Percentiles rank a stretch among this genome's conserved stretches.
phyloP scores from a whole-genome alignment of 2,888 invertebrate species.

The Polydrusus pterygomalis region DNA sequence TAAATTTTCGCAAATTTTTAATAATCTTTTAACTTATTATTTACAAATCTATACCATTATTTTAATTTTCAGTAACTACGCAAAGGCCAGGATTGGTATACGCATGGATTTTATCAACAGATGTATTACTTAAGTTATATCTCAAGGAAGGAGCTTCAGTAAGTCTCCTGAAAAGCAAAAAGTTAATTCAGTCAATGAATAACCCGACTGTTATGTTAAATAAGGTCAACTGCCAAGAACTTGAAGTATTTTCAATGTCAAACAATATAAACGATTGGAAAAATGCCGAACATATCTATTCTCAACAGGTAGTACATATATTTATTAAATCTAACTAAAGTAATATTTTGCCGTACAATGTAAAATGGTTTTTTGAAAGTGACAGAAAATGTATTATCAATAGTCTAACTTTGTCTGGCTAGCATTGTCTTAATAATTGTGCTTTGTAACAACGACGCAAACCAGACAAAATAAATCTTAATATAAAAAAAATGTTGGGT shows the following conservation, averaged over 20 bases:
- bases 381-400: too few relatives aligned
- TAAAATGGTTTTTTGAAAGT: too few relatives aligned
- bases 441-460: too few relatives aligned
- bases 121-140: constrained; percentile 72
- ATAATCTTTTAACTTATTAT: too few relatives aligned
- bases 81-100: constrained; percentile 71
- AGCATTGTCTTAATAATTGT: too few relatives aligned
- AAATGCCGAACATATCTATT: constrained; percentile 36
- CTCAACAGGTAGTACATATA: constrained; percentile 24
- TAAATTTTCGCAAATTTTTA: too few relatives aligned
- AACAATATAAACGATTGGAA: constrained; percentile 73
- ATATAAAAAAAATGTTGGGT: too few relatives aligned
- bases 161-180: constrained; percentile 68
- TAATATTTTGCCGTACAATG: too few relatives aligned
- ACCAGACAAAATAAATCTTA: too few relatives aligned
- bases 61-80: constrained; percentile 65
- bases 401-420: too few relatives aligned
- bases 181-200: constrained; percentile 65
- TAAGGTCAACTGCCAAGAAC: constrained; percentile 65
- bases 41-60: too few relatives aligned
- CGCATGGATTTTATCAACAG: constrained; percentile 73
- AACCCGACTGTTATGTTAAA: constrained; percentile 64
- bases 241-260: constrained; percentile 71
- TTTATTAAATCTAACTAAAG: not conserved
- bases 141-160: constrained; percentile 74